phyloP scores from a whole-genome alignment of 64 coral and sea anemone genomes.

The Dendronephthya gigantea region DNA sequence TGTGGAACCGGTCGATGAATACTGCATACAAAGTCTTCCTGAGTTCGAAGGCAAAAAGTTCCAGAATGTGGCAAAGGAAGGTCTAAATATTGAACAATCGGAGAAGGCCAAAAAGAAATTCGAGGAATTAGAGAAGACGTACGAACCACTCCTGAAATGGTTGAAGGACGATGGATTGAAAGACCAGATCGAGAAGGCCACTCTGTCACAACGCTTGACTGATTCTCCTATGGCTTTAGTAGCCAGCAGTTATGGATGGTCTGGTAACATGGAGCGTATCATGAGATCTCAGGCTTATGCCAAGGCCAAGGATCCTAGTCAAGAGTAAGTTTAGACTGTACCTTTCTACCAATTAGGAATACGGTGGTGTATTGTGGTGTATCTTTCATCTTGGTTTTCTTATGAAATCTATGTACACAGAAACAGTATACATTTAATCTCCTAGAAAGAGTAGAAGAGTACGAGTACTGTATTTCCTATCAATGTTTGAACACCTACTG shows the following conservation, averaged over 20 bases:
- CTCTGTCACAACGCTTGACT: conserved; percentile 70
- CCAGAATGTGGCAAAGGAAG: conserved; percentile 98
- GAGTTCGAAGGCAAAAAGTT: conserved; percentile 99
- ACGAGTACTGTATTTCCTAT: too few relatives aligned
- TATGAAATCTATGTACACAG: too few relatives aligned
- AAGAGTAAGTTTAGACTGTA: conserved; percentile 74
- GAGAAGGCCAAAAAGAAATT: conserved; percentile 88
- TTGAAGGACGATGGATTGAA: conserved; percentile 92
- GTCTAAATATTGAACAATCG: conserved; percentile 75
- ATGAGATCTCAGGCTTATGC: conserved; percentile 99
- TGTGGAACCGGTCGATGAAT: conserved; percentile 92
- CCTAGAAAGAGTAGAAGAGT: too few relatives aligned
- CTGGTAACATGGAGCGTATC: conserved; percentile 97
- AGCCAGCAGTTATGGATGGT: conserved; percentile 95
- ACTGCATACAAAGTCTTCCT: conserved; percentile 95
- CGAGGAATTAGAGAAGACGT: conserved; percentile 84
- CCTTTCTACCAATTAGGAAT: too few relatives aligned
- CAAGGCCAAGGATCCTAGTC: conserved; percentile 71
- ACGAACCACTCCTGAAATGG: conserved; percentile 94
- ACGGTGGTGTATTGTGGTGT: too few relatives aligned
- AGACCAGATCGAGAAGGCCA: conserved; percentile 89
- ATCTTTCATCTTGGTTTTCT: too few relatives aligned
- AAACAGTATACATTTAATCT: too few relatives aligned
- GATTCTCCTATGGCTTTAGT: conserved; percentile 90
- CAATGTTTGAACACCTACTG: not conserved